Percentiles rank a stretch among this genome's conserved stretches.
Evolutionary conservation across 2,797 vertebrate species (phyloP).

Genomic region (Enteromius thamalakanensis): DNA sequence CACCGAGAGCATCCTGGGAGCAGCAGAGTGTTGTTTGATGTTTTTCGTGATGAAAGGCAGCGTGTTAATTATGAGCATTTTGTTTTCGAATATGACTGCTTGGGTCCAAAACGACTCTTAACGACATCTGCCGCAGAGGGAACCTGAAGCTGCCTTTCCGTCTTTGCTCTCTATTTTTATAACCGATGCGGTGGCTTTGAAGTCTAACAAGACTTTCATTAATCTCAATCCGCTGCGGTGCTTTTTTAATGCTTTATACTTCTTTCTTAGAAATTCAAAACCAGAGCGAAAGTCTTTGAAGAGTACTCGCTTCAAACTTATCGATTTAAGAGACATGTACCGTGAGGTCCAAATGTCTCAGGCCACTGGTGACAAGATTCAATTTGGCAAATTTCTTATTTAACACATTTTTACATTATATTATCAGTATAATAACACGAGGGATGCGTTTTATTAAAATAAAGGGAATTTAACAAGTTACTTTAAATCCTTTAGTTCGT

Average conservation of each 20-base stretch:
- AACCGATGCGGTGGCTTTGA: constrained; percentile 57
- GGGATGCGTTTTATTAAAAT: not conserved
- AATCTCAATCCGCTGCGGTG: constrained; percentile 58
- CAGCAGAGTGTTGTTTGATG: constrained; percentile 38
- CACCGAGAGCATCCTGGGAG: constrained; percentile 21
- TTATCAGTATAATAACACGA: not conserved
- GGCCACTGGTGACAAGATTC: not conserved
- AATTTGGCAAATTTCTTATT: not conserved
- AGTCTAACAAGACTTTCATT: constrained; percentile 58
- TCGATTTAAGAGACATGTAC: constrained; percentile 14
- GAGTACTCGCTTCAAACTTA: constrained; percentile 38
- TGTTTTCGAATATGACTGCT: constrained; percentile 40
- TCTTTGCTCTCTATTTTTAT: constrained; percentile 26
- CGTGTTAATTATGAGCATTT: constrained; percentile 40
- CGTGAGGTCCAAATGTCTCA: not conserved
- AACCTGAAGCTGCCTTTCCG: constrained; percentile 14
- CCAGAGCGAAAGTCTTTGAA: constrained; percentile 52
- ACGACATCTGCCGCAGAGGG: constrained; percentile 14
- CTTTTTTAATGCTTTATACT: constrained; percentile 41
- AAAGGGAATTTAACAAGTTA: not conserved
- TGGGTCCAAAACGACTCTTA: constrained; percentile 2
- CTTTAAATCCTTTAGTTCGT: not conserved
- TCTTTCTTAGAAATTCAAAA: constrained; percentile 38
- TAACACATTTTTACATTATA: not conserved
- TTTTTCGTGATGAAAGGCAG: constrained; percentile 39